phyloP scores from a whole-genome alignment of 1,140 invertebrate species.

The Maconellicoccus hirsutus region DNA sequence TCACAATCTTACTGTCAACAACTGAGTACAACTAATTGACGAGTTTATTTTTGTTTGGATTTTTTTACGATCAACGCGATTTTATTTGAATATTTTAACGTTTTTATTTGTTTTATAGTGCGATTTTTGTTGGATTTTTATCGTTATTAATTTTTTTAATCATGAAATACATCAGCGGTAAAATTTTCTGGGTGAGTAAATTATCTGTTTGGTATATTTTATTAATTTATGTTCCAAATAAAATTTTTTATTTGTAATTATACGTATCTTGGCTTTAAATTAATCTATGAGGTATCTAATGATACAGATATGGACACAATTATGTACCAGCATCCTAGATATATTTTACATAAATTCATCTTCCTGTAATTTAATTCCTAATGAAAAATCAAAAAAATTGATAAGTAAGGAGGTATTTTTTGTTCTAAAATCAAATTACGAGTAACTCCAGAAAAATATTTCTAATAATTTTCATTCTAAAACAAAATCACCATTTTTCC shows the following conservation, averaged over 20 bases:
- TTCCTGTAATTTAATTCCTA: no score
- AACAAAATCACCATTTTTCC: no score
- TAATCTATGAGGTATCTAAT: no score
- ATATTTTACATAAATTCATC: no score
- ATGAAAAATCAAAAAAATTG: no score
- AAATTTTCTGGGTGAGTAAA: neutral
- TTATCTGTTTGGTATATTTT: neutral
- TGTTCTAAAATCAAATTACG: no score
- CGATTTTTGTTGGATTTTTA: neutral
- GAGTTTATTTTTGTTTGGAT: neutral
- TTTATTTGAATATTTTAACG: neutral
- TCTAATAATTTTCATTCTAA: no score
- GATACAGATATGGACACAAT: no score
- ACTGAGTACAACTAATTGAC: neutral
- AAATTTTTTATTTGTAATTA: neutral
- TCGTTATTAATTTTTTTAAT: neutral
- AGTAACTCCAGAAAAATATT: no score
- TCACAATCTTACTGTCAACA: constrained; percentile 2
- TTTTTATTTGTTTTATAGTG: neutral
- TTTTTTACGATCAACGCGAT: neutral
- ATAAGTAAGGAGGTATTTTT: no score
- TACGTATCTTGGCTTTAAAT: neutral
- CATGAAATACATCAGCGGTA: neutral
- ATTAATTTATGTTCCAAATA: neutral
- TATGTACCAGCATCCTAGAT: no score